Evolutionary conservation across 2,113 vertebrate species (phyloP).

Genomic region (Bettongia penicillata): DNA sequence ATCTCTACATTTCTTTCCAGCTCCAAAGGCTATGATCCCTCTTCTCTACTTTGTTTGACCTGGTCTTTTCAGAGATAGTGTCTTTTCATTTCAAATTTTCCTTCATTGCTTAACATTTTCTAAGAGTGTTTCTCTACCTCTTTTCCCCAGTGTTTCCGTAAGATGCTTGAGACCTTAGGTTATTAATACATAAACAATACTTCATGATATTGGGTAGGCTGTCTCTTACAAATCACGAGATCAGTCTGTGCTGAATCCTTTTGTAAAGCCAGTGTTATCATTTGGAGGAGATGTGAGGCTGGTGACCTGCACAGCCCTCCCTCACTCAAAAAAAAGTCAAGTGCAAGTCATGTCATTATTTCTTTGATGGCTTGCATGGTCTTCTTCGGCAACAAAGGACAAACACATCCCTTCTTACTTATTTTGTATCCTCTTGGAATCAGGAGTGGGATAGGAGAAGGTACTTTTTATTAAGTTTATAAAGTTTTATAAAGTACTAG

Average conservation of each 20-base stretch:
- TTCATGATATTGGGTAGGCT: neutral
- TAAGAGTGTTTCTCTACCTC: neutral
- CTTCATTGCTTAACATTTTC: neutral
- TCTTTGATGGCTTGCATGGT: too few relatives aligned
- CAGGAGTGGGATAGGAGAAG: neutral
- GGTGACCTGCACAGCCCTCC: too few relatives aligned
- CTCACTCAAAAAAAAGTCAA: too few relatives aligned
- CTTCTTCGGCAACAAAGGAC: too few relatives aligned
- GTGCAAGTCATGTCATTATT: too few relatives aligned
- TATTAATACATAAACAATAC: neutral
- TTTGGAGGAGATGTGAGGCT: too few relatives aligned
- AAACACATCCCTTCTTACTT: neutral
- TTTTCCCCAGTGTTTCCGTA: neutral
- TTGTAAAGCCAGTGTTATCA: neutral
- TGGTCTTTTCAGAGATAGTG: neutral
- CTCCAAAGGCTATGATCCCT: neutral
- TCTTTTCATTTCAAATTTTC: neutral
- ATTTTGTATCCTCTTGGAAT: neutral
- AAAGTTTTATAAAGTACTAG: neutral
- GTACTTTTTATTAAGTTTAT: neutral
- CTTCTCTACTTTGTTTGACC: neutral
- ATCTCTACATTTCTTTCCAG: neutral
- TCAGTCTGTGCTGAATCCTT: neutral
- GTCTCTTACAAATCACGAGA: neutral
- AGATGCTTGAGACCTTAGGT: too few relatives aligned